Conservation (phyloP, 2,888 invertebrate genomes). For the Drosophila greeni region DNA sequence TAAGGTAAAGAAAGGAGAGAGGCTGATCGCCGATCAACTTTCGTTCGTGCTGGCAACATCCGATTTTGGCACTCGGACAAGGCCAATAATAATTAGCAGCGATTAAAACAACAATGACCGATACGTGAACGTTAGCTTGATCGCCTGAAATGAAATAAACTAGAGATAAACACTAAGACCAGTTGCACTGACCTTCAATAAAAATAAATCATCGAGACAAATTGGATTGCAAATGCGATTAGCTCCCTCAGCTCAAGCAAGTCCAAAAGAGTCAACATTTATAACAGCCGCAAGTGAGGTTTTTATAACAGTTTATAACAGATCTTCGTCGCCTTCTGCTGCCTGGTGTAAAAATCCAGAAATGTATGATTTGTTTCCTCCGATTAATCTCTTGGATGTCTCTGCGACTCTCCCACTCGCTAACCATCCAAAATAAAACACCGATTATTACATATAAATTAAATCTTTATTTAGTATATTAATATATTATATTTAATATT, state of each 20-base stretch:
- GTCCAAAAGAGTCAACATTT: too few relatives aligned
- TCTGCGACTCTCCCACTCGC: neutral
- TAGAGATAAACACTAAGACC: neutral
- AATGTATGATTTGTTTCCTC: too few relatives aligned
- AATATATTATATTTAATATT: too few relatives aligned
- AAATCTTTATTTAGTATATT: neutral
- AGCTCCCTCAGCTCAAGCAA: neutral
- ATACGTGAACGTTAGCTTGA: slow-evolving; percentile 15
- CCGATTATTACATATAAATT: neutral
- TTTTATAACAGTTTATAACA: too few relatives aligned
- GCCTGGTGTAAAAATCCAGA: too few relatives aligned
- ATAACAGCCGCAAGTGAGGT: too few relatives aligned
- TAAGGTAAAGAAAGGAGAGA: slow-evolving; percentile 1
- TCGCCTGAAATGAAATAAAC: slow-evolving; percentile 13
- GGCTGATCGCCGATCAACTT: slow-evolving; percentile 4
- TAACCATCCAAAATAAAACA: neutral
- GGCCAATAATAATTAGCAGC: slow-evolving; percentile 43
- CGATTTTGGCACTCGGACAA: slow-evolving; percentile 40
- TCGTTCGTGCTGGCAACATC: slow-evolving; percentile 6
- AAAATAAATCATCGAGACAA: slow-evolving; percentile 21
- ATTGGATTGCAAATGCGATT: slow-evolving; percentile 6
- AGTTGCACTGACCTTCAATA: slow-evolving; percentile 16
- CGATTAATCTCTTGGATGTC: neutral
- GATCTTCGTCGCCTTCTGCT: too few relatives aligned
- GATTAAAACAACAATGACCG: slow-evolving; percentile 46